Base-by-base conservation (phyloP, 64 coral and sea anemone genomes). In the Orbicella faveolata region DNA sequence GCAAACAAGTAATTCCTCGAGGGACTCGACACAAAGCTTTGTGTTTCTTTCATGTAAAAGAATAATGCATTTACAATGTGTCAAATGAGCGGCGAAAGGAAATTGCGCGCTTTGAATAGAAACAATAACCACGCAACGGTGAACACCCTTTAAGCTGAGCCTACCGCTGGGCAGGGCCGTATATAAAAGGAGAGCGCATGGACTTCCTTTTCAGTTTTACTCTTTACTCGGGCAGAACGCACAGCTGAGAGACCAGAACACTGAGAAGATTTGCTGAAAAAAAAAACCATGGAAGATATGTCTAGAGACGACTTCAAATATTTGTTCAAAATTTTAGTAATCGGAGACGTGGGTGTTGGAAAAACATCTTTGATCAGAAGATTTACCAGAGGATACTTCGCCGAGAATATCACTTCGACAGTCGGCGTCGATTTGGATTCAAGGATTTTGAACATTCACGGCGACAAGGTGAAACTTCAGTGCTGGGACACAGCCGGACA, bases 401-500 rank as follows among this genome's bases (percentile, higher is more conserved):
- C 90, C 76, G 94, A 99, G 51, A 99, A 88, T 12, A 93, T 91
- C 61, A 87, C 89, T 10, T 96, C 97, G 30, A 99, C 97, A 17
- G 90, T 99, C 52, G 97, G 97, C 23, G 97, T 99, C 53, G 97
- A 99, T 80, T 81, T 99, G 78, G 91, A 94, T 37, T 90, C 93
- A 41, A 93, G 92, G 74, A 86, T 90, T 23, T 74, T 99, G 65
- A 94, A 99, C 44, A 95, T 96, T 51, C 88, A 91, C 34, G 97
- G 97, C 73, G 97, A 99, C 23, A 95, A 90, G 83, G 94, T 99
- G 48, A 99, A 96, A 79, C 74, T 99, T 33, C 97, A 99, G 81
- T 99, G 97, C 57, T 95, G 93, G 93, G 97, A 99, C 85, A 99
- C 97, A 6, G 97, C 97, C 84, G 97, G 97, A 37, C 94, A 96